Conservation (phyloP, 1,140 invertebrate genomes). For the Papilio aristodemus region DNA sequence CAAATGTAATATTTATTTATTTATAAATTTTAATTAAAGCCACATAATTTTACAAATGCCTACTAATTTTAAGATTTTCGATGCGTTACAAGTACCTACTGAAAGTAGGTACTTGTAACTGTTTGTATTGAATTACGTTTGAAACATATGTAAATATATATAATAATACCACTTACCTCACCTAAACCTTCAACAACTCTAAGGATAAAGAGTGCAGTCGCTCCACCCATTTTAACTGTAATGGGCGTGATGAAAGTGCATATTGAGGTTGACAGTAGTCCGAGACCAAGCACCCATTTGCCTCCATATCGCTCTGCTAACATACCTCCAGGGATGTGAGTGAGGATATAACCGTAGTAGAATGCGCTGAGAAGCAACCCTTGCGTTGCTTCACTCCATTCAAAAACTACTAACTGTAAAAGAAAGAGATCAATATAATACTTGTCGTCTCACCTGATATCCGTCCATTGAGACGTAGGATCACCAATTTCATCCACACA, state of each 20-base stretch:
- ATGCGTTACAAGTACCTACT: too few species aligned
- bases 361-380: conserved; percentile 82
- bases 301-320: conserved; percentile 82
- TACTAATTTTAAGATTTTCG: too few species aligned
- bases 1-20: too few species aligned
- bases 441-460: too few species aligned
- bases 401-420: conserved; percentile 66
- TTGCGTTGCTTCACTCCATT: conserved; percentile 83
- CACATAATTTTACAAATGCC: too few species aligned
- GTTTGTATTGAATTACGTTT: too few species aligned
- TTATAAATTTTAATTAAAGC: too few species aligned
- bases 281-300: conserved; percentile 83
- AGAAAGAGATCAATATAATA: conserved; percentile 11
- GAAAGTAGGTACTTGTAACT: too few species aligned
- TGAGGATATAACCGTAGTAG: conserved; percentile 83
- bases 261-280: conserved; percentile 83
- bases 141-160: too few species aligned
- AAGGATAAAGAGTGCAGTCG: conserved; percentile 82
- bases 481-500: too few species aligned
- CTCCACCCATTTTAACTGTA: conserved; percentile 76
- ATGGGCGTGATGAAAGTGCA: conserved; percentile 81
- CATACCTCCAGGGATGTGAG: conserved; percentile 83
- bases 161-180: conserved; percentile 78
- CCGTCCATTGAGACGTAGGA: too few species aligned
- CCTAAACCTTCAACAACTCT: conserved; percentile 86